Conservation (phyloP, 1,140 invertebrate genomes). For the Drosophila mojavensis region DNA sequence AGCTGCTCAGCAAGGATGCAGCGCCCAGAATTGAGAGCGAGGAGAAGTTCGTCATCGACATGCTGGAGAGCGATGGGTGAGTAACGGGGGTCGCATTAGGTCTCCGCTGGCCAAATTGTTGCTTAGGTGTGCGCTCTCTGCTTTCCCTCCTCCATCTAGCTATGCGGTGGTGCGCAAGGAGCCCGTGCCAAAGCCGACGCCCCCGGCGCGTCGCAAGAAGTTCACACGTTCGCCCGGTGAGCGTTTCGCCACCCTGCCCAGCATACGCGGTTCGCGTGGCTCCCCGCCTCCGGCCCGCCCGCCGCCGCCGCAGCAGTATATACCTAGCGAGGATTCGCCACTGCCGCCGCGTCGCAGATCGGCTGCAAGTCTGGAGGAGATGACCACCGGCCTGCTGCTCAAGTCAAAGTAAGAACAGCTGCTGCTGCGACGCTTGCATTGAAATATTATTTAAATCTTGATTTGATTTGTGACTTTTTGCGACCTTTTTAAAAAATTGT, state of each 20-base stretch:
- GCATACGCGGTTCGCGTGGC: slow-evolving; percentile 83
- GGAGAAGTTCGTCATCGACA: slow-evolving; percentile 84
- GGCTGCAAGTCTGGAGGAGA: slow-evolving; percentile 65
- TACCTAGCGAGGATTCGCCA: slow-evolving; percentile 71
- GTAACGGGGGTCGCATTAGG: slow-evolving; percentile 38
- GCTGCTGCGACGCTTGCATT: slow-evolving; percentile 43
- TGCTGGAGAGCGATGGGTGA: slow-evolving; percentile 85
- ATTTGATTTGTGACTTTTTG: slow-evolving; percentile 48
- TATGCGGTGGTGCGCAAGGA: slow-evolving; percentile 84
- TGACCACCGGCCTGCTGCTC: slow-evolving; percentile 52
- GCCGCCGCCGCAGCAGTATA: slow-evolving; percentile 70
- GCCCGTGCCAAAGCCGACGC: slow-evolving; percentile 85
- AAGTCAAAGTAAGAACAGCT: slow-evolving; percentile 72
- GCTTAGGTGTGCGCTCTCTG: slow-evolving; percentile 67
- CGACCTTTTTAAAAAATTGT: slow-evolving; percentile 48
- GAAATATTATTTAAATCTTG: not conserved
- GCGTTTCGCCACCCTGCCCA: slow-evolving; percentile 85
- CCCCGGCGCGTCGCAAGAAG: slow-evolving; percentile 85
- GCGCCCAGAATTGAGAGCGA: slow-evolving; percentile 65
- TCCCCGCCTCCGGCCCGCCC: slow-evolving; percentile 77
- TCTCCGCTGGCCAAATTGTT: slow-evolving; percentile 12
- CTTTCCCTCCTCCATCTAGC: slow-evolving; percentile 53
- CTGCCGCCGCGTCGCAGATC: slow-evolving; percentile 61
- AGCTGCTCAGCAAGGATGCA: slow-evolving; percentile 15
- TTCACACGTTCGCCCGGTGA: slow-evolving; percentile 83